These are phyloP conservation scores for Gymnothorax javanicus DNA, from an alignment of 2,797 vertebrate species.

Conservation along the genomic window DNA sequence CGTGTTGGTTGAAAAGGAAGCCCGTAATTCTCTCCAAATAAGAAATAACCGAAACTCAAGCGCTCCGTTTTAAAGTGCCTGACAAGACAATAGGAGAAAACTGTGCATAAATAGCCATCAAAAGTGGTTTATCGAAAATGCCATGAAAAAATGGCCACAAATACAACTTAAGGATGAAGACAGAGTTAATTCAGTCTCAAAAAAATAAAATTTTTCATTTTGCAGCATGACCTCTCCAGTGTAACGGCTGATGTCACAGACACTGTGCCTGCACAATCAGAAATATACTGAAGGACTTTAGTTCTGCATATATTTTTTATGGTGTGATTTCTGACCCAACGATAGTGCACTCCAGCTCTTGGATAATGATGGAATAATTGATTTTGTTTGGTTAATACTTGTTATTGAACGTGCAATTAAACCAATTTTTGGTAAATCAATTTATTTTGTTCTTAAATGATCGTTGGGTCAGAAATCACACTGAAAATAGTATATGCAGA, in stretches of 20 bases:
- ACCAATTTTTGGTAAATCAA: too few species aligned
- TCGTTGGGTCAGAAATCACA: not conserved
- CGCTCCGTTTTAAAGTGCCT: not conserved
- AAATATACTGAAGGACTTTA: too few species aligned
- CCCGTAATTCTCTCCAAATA: not conserved
- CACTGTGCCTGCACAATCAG: too few species aligned
- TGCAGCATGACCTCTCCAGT: not conserved
- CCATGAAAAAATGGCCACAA: not conserved
- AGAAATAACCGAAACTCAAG: not conserved
- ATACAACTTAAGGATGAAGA: not conserved
- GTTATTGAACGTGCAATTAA: too few species aligned
- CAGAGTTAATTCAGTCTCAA: not conserved
- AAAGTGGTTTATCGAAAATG: not conserved
- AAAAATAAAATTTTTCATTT: not conserved
- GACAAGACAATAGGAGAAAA: not conserved
- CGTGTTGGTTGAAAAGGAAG: not conserved
- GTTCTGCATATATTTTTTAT: too few species aligned
- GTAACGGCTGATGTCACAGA: not conserved
- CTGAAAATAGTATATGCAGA: not conserved
- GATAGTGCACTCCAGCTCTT: too few species aligned
- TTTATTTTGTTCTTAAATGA: too few species aligned
- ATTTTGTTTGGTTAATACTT: too few species aligned
- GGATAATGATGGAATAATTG: too few species aligned
- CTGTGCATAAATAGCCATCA: not conserved
- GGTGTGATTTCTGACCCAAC: too few species aligned